Conservation (phyloP, 2,888 invertebrate species). For the Heliconius ethilla region DNA sequence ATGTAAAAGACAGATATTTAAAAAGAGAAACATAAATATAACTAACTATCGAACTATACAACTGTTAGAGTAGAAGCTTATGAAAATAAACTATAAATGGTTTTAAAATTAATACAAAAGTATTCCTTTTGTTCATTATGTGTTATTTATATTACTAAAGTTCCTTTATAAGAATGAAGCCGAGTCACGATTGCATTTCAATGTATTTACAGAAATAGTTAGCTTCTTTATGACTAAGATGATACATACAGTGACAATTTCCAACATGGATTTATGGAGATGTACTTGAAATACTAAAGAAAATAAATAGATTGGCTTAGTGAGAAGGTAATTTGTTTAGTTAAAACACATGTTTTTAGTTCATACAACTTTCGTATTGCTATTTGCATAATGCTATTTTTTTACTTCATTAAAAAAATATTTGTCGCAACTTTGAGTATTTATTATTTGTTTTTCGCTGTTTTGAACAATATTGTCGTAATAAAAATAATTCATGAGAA, state of each 20-base stretch:
- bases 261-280: conserved; percentile 7
- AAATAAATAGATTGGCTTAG: neutral
- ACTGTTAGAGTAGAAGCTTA: too few relatives aligned
- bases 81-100: too few relatives aligned
- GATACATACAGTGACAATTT: conserved; percentile 26
- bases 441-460: too few relatives aligned
- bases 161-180: conserved; percentile 30
- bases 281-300: conserved; percentile 1
- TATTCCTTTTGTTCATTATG: conserved; percentile 18
- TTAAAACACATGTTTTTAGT: neutral
- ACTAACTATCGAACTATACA: too few relatives aligned
- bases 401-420: too few relatives aligned
- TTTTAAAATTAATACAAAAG: neutral
- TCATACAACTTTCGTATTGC: neutral
- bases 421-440: too few relatives aligned
- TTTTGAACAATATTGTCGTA: too few relatives aligned
- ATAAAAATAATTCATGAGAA: too few relatives aligned
- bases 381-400: too few relatives aligned
- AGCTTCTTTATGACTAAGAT: conserved; percentile 38
- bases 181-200: conserved; percentile 39
- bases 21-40: too few relatives aligned
- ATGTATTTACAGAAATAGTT: conserved; percentile 40
- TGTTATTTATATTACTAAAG: conserved; percentile 30
- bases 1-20: too few relatives aligned
- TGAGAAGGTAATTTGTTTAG: neutral